A percentile compares a stretch with the other conserved stretches of the same genome.
Conservation (phyloP, 1,140 invertebrate genomes). For the Chionoecetes opilio region DNA sequence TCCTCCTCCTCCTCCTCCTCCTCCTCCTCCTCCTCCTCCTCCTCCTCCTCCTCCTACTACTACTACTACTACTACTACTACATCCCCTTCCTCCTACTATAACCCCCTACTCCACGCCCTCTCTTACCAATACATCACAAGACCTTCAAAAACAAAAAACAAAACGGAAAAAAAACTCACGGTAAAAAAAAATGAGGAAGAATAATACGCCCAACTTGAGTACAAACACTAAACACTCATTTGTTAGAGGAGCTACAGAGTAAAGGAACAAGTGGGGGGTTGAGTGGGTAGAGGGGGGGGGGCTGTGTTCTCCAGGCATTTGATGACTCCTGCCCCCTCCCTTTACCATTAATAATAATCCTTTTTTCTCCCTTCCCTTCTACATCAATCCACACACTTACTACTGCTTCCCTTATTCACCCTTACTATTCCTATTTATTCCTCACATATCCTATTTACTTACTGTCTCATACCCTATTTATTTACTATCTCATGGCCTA, state of each 20-base stretch:
- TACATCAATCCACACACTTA: not conserved
- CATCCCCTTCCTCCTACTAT: too few relatives aligned
- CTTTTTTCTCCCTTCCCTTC: not conserved
- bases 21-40: too few relatives aligned
- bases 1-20: not conserved
- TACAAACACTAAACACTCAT: constrained; percentile 30
- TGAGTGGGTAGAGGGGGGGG: too few relatives aligned
- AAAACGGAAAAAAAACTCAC: not conserved
- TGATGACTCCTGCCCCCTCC: not conserved
- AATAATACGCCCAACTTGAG: not conserved
- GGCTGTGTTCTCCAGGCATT: not conserved
- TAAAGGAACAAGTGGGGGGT: not conserved
- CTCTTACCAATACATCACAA: not conserved
- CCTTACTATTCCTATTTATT: too few relatives aligned
- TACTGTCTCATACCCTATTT: too few relatives aligned
- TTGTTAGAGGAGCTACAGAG: not conserved
- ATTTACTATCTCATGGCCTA: too few relatives aligned
- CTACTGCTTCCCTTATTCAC: not conserved
- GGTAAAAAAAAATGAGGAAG: not conserved
- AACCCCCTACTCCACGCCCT: not conserved
- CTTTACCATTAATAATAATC: constrained; percentile 12
- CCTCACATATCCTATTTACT: too few relatives aligned
- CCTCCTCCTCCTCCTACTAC: too few relatives aligned
- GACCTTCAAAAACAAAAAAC: not conserved
- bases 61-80: too few relatives aligned